Evolutionary conservation across 2,888 invertebrate species (phyloP), one percentile per base, ranked within the genome.

Genomic region (Spilosoma lubricipeda): DNA sequence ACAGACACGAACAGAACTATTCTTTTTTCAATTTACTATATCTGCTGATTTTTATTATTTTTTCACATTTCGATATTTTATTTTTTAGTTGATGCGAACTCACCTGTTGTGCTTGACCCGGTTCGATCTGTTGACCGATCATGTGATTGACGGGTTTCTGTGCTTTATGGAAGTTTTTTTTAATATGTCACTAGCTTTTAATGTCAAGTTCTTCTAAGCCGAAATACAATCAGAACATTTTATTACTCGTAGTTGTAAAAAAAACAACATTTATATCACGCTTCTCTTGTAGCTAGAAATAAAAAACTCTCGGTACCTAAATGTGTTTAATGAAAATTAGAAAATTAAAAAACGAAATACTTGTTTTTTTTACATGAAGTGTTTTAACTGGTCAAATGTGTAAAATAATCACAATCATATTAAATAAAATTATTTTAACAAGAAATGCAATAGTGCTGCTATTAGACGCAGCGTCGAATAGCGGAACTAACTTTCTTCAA

Each of bases 41-140:
- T 95, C 94, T 91, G 90, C 90, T 89, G 92, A 94, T 95, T 95
- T 95, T 95, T 95, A 94, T 95, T 95, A 95, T 95, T 95, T 95
- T 95, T 94, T 94, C 94, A 92, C 95, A 95, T 95, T 95, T 95
- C 94, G 94, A 95, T 95, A 95, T 95, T 95, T 95, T 95, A 95
- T 95, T 95, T 95, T 95, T 95, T 95, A 95, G 95, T 95, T 95
- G 95, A 95, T 95, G 94, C 94, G 93, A 92, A 90, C 92, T 94
- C 95, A 95, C 95, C 95, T 95, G 95, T 95, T 95, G 95, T 94
- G 95, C 95, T 95, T 95, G 95, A 95, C 95, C 95, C 94, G 92
- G 89, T 95, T 94, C 92, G 93, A 95, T 94, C 92, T 92, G 93
- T 89, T 92, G 93, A 91, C 91, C 93, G 93, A 93, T 93, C 94